phyloP scores from a whole-genome alignment of 92 coral and sea anemone genomes.

The Isaurus tuberculatus region DNA sequence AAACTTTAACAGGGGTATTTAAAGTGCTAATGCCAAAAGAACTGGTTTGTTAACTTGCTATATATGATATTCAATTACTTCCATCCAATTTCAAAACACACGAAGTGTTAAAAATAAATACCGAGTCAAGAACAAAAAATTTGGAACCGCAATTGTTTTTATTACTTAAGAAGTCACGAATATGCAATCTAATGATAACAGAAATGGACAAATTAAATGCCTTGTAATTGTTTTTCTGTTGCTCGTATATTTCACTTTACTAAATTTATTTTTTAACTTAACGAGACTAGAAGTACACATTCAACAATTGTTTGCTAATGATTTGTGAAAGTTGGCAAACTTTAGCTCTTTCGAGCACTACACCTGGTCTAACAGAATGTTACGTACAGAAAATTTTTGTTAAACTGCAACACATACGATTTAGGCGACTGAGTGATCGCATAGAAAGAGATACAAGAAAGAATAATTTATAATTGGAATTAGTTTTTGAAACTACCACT shows the following conservation, averaged over 20 bases:
- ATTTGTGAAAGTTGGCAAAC: neutral
- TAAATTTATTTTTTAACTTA: neutral
- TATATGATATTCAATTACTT: slow-evolving; percentile 12
- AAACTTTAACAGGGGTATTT: slow-evolving; percentile 38
- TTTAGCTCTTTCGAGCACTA: neutral
- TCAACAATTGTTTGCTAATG: neutral
- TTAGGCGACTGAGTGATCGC: neutral
- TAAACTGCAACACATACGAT: neutral
- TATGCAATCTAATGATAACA: neutral
- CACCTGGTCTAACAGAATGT: neutral
- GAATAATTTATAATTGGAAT: neutral
- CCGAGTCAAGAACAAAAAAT: neutral
- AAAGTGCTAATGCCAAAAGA: slow-evolving; percentile 48
- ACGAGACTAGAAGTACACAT: slow-evolving; percentile 15
- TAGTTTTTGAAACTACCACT: slow-evolving; percentile 3
- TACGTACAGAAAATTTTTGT: neutral
- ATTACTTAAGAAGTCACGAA: slow-evolving; percentile 5
- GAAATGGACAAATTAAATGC: slow-evolving; percentile 2
- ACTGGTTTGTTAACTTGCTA: slow-evolving; percentile 54
- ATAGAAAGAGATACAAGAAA: neutral
- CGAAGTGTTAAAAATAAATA: slow-evolving; percentile 28
- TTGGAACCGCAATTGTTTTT: neutral
- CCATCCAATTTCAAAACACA: slow-evolving; percentile 33
- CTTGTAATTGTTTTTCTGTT: neutral
- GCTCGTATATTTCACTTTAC: slow-evolving; percentile 30